Conservation (phyloP, 2,797 vertebrate species). For the Sebastolobus alascanus region DNA sequence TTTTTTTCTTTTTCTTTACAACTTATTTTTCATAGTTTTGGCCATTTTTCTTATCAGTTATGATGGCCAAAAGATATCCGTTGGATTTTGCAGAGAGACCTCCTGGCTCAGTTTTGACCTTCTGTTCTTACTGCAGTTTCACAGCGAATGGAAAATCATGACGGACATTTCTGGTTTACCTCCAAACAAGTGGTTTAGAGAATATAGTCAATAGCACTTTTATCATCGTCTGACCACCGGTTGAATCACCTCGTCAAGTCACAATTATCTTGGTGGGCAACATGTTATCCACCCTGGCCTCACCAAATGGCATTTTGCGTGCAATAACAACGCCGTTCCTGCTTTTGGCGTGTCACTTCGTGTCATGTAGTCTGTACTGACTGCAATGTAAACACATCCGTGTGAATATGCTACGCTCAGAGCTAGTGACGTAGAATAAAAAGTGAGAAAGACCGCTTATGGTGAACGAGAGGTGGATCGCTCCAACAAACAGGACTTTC, state of each 20-base stretch:
- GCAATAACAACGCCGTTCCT: no score
- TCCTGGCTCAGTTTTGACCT: background rate
- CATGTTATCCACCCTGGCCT: slow-evolving; percentile 25
- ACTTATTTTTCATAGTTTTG: background rate
- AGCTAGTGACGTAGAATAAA: no score
- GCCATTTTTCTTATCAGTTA: background rate
- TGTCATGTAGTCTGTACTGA: no score
- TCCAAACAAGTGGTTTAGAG: slow-evolving; percentile 10
- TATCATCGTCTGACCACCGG: background rate
- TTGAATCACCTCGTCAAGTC: slow-evolving; percentile 36
- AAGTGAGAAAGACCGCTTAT: no score
- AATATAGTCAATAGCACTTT: background rate
- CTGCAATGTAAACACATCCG: no score
- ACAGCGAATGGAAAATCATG: background rate
- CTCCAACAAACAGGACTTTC: no score
- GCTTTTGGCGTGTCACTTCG: no score
- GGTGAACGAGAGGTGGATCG: no score
- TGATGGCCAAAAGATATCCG: background rate
- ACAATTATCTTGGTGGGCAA: background rate
- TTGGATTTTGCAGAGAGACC: background rate
- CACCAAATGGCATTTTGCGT: no score
- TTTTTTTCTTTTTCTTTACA: background rate
- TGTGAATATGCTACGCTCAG: no score
- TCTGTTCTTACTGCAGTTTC: background rate
- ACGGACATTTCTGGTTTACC: background rate